phyloP scores from a whole-genome alignment of 1,140 invertebrate genomes.

The Zaprionus capensis region DNA sequence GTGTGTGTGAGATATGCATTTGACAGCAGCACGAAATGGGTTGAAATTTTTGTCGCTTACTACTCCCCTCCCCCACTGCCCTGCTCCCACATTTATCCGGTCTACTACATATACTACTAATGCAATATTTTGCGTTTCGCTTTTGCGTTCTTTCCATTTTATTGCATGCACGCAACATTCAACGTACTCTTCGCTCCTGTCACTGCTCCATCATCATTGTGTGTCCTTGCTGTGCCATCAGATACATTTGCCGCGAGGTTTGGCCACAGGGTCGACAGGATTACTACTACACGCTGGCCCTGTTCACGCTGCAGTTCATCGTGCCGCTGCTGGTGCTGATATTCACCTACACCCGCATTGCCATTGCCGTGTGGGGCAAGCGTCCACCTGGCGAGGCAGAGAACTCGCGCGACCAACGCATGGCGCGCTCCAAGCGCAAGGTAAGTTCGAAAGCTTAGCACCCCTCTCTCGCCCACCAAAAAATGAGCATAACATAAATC shows the following conservation, averaged over 20 bases:
- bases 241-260: conserved; percentile 88
- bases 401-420: conserved; percentile 90
- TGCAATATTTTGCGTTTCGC: conserved; percentile 38
- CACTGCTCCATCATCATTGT: conserved; percentile 18
- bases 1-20: conserved; percentile 36
- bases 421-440: conserved; percentile 95
- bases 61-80: not conserved
- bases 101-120: conserved; percentile 41
- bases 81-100: not conserved
- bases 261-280: conserved; percentile 87
- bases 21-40: conserved; percentile 27
- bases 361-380: conserved; percentile 94
- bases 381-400: conserved; percentile 93
- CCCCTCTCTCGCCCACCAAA: not conserved
- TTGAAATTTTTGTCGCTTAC: conserved; percentile 8
- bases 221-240: conserved; percentile 61
- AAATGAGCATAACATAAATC: not conserved
- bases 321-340: conserved; percentile 93
- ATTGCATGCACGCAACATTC: conserved; percentile 35
- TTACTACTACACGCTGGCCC: conserved; percentile 90
- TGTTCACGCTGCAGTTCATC: conserved; percentile 94
- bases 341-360: conserved; percentile 94
- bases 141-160: conserved; percentile 33
- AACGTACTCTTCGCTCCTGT: conserved; percentile 17
- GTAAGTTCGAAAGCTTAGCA: conserved; percentile 85